phyloP scores from a whole-genome alignment of 2,888 invertebrate genomes.

The Zhuqinia jingwanae region DNA sequence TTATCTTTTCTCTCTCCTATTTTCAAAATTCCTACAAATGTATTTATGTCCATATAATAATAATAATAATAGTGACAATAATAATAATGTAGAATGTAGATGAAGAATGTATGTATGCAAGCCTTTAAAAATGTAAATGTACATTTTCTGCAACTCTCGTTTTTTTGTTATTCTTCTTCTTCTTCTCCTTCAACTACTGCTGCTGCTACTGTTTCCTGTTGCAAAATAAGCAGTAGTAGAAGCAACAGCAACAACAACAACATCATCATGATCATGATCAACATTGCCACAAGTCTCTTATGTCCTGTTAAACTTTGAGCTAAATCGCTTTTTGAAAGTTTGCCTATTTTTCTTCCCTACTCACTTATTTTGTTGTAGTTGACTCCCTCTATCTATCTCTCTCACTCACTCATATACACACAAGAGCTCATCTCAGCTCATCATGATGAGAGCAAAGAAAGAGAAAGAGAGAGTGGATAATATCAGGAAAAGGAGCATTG shows the following conservation, averaged over 20 bases:
- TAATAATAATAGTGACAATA: too few species aligned
- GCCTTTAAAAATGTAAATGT: slow-evolving; percentile 36
- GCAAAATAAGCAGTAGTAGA: background rate
- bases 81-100: too few species aligned
- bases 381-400: slow-evolving; percentile 18
- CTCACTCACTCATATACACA: too few species aligned
- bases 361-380: slow-evolving; percentile 45
- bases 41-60: slow-evolving; percentile 36
- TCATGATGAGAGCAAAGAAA: slow-evolving; percentile 35
- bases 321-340: slow-evolving; percentile 72
- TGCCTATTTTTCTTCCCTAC: slow-evolving; percentile 66
- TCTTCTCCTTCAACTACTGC: background rate
- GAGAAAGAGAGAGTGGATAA: slow-evolving; percentile 42
- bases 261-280: background rate
- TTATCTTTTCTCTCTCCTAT: slow-evolving; percentile 44
- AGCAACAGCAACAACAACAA: slow-evolving; percentile 18
- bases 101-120: too few species aligned
- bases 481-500: slow-evolving; percentile 52
- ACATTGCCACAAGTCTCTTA: slow-evolving; percentile 30
- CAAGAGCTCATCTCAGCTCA: slow-evolving; percentile 36
- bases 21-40: slow-evolving; percentile 46
- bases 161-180: background rate
- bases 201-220: background rate
- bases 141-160: slow-evolving; percentile 23
- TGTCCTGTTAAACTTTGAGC: slow-evolving; percentile 64